phyloP scores from a whole-genome alignment of 2,797 vertebrate species.

The Enteromius thamalakanensis region DNA sequence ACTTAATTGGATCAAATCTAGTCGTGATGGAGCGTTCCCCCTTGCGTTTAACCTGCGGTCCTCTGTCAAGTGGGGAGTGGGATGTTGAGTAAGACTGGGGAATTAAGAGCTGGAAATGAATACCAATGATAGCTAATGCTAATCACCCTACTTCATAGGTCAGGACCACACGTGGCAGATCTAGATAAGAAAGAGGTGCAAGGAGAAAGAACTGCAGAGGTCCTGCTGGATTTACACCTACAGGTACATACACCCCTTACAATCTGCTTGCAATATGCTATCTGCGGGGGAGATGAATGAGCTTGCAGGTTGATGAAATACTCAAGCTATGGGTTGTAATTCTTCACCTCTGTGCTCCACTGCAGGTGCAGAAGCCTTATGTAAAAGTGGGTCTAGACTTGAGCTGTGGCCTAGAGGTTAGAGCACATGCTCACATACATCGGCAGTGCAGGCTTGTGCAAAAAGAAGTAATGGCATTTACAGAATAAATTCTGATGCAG shows the following conservation, averaged over 20 bases:
- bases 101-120: constrained; percentile 75
- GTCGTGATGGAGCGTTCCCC: constrained; percentile 78
- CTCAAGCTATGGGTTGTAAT: constrained; percentile 35
- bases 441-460: neutral
- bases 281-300: constrained; percentile 14
- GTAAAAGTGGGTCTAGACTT: constrained; percentile 17
- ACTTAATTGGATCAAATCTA: constrained; percentile 84
- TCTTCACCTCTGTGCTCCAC: constrained; percentile 18
- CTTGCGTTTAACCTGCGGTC: constrained; percentile 77
- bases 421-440: neutral
- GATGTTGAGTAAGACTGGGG: constrained; percentile 71
- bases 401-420: constrained; percentile 7
- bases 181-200: constrained; percentile 2
- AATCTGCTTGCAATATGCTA: constrained; percentile 27
- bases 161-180: constrained; percentile 4
- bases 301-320: constrained; percentile 43
- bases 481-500: neutral
- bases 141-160: constrained; percentile 61
- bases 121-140: constrained; percentile 77
- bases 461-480: neutral
- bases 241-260: constrained; percentile 3
- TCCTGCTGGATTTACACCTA: neutral
- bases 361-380: constrained; percentile 31
- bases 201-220: neutral
- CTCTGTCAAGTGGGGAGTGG: constrained; percentile 73